Conservation (phyloP, 2,888 invertebrate species). For the Drosophila paramelanica region DNA sequence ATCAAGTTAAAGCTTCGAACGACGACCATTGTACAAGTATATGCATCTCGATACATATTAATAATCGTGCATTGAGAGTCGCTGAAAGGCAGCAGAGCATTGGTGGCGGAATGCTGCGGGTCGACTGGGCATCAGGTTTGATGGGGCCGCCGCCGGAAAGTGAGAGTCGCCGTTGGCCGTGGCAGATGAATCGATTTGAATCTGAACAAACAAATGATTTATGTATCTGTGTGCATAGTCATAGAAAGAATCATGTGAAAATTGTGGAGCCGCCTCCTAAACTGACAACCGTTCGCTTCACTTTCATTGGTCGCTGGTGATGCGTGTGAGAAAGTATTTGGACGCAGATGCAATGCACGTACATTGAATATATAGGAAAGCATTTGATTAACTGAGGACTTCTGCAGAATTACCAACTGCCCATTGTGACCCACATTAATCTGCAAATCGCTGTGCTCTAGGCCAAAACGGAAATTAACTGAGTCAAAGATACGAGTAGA, state of each 20-base stretch:
- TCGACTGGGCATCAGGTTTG: constrained; percentile 25
- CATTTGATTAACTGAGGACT: constrained; percentile 44
- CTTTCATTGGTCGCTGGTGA: constrained; percentile 51
- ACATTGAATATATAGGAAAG: background rate
- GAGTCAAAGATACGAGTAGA: constrained; percentile 32
- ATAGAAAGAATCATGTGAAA: constrained; percentile 61
- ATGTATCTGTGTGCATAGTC: constrained; percentile 44
- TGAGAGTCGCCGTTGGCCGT: constrained; percentile 53
- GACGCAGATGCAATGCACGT: constrained; percentile 26
- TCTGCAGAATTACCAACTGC: constrained; percentile 55
- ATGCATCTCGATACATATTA: constrained; percentile 53
- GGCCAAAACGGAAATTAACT: constrained; percentile 70
- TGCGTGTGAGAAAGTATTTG: constrained; percentile 57
- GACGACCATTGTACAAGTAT: constrained; percentile 12
- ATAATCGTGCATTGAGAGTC: constrained; percentile 48
- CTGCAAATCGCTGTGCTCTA: constrained; percentile 57
- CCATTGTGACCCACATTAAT: constrained; percentile 70
- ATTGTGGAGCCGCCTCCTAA: constrained; percentile 39
- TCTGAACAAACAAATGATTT: constrained; percentile 64
- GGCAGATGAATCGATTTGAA: constrained; percentile 60
- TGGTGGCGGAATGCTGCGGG: constrained; percentile 63
- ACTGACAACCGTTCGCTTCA: constrained; percentile 50
- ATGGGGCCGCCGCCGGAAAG: constrained; percentile 49
- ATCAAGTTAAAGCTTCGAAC: constrained; percentile 8
- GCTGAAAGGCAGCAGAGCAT: constrained; percentile 38